These are phyloP conservation scores for Rugalucina vietnamica DNA, from an alignment of 2,888 invertebrate genomes.

Conservation along the genomic window DNA sequence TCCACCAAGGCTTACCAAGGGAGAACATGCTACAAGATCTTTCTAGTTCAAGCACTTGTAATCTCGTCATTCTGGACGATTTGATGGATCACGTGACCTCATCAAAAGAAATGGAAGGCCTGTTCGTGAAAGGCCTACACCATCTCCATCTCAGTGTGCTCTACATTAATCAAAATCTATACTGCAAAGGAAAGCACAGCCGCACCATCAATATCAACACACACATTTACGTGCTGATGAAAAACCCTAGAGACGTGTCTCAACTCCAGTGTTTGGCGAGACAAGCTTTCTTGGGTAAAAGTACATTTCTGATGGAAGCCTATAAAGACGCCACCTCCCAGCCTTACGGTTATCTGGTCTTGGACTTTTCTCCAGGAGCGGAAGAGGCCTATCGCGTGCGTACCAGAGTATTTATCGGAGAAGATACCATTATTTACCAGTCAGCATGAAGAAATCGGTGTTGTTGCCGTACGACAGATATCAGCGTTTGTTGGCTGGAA, in stretches of 20 bases:
- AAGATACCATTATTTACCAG: conserved; percentile 12
- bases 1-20: conserved; percentile 47
- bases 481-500: too few species aligned
- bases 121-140: conserved; percentile 54
- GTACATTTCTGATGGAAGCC: conserved; percentile 34
- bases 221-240: conserved; percentile 27
- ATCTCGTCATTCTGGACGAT: conserved; percentile 48
- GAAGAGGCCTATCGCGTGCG: conserved; percentile 40
- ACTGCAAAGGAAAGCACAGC: conserved; percentile 17
- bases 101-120: conserved; percentile 45
- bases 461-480: too few species aligned
- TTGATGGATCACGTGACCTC: conserved; percentile 49
- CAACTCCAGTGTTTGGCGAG: conserved; percentile 42
- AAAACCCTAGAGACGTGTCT: conserved; percentile 48
- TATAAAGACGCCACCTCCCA: conserved; percentile 18
- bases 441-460: too few species aligned
- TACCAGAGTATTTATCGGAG: not conserved
- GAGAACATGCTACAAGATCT: conserved; percentile 29
- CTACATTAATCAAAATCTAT: conserved; percentile 41
- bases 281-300: conserved; percentile 50
- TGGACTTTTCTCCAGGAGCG: conserved; percentile 16
- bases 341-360: conserved; percentile 15
- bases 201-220: conserved; percentile 33
- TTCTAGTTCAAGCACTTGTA: conserved; percentile 10
- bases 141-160: conserved; percentile 41